A percentile compares a stretch with the other conserved stretches of the same genome.
Evolutionary conservation across 2,888 invertebrate species (phyloP).

Genomic region (Luffia ferchaultella): DNA sequence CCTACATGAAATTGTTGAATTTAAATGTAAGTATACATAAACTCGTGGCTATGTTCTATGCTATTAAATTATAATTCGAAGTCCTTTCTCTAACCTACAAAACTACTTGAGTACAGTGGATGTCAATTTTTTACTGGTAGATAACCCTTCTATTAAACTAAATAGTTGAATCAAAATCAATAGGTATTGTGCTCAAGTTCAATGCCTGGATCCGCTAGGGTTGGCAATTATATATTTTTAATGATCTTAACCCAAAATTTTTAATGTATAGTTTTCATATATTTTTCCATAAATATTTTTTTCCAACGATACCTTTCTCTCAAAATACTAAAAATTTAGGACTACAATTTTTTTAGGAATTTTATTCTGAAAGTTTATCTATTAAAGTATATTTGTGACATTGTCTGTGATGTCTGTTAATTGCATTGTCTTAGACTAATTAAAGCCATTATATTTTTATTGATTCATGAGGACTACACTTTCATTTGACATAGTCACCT

Average conservation of each 20-base stretch:
- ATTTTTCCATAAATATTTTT: background rate
- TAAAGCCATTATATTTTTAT: too few relatives aligned
- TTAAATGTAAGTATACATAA: background rate
- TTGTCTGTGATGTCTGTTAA: too few relatives aligned
- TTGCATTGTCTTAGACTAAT: too few relatives aligned
- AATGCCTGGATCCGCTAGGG: too few relatives aligned
- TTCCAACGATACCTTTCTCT: background rate
- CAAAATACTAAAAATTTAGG: background rate
- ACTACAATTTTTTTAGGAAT: too few relatives aligned
- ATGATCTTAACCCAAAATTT: background rate
- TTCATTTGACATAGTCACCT: too few relatives aligned
- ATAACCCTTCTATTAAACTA: background rate
- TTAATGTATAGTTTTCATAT: background rate
- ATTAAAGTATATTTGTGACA: too few relatives aligned
- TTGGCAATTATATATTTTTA: too few relatives aligned
- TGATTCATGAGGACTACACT: too few relatives aligned
- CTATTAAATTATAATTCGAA: background rate
- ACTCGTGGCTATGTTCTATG: background rate
- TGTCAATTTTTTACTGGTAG: background rate
- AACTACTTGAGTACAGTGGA: background rate
- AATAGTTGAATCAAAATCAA: background rate
- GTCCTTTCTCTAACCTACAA: background rate
- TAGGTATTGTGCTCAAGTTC: background rate
- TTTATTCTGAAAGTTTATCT: too few relatives aligned
- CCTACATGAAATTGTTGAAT: background rate